Percentiles rank a stretch among this genome's conserved stretches.
These are phyloP conservation scores for Tragopan temminckii DNA, from an alignment of 2,797 vertebrate genomes.

Conservation along the genomic window DNA sequence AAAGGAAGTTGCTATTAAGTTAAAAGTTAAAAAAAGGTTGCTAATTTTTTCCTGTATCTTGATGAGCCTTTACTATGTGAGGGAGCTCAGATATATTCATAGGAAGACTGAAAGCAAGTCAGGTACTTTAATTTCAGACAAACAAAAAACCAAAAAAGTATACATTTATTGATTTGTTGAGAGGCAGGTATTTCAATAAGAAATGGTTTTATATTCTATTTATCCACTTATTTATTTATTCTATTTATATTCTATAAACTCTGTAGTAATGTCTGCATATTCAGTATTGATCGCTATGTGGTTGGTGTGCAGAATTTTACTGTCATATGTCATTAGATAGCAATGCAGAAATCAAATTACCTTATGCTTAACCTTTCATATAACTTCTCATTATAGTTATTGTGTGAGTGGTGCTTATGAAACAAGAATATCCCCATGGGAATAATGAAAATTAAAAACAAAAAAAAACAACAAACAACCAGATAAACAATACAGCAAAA, in stretches of 20 bases:
- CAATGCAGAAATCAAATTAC: slow-evolving; percentile 79
- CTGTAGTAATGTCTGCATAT: not conserved
- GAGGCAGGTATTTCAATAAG: not conserved
- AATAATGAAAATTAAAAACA: slow-evolving; percentile 72
- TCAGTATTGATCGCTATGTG: slow-evolving; percentile 71
- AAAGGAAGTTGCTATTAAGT: not conserved
- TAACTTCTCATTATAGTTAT: slow-evolving; percentile 72
- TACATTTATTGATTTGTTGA: not conserved
- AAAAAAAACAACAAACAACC: too few relatives aligned
- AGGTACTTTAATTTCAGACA: not conserved
- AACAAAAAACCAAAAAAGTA: not conserved
- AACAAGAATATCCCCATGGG: slow-evolving; percentile 54
- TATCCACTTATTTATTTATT: not conserved
- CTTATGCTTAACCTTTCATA: slow-evolving; percentile 75
- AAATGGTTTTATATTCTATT: not conserved
- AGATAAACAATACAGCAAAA: slow-evolving; percentile 55
- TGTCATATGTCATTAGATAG: slow-evolving; percentile 72
- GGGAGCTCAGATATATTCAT: not conserved
- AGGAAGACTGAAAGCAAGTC: not conserved
- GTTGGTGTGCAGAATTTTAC: slow-evolving; percentile 40
- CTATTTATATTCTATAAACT: slow-evolving; percentile 45
- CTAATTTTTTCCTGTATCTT: not conserved
- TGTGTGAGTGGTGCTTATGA: slow-evolving; percentile 47
- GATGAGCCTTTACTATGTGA: not conserved
- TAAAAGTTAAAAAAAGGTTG: not conserved